Conservation (phyloP, 1,140 invertebrate species). For the Harpegnathos saltator region DNA sequence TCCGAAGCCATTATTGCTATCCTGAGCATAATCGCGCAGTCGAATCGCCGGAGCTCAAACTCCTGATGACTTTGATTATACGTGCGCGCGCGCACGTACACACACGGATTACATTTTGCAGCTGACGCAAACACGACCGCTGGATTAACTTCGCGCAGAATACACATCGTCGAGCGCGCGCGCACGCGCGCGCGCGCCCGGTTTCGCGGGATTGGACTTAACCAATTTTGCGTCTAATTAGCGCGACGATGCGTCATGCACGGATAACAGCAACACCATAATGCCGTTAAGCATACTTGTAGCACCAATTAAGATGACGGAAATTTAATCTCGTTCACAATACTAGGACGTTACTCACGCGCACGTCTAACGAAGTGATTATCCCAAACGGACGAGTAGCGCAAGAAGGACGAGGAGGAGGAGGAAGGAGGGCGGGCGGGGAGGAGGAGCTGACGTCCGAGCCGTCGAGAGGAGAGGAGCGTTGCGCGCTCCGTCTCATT, state of each 20-base stretch:
- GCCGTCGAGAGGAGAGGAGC: slow-evolving; percentile 9
- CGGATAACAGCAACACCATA: slow-evolving; percentile 68
- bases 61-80: slow-evolving; percentile 64
- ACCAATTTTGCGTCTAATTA: slow-evolving; percentile 75
- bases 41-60: slow-evolving; percentile 66
- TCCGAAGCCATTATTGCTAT: slow-evolving; percentile 60
- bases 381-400: not conserved
- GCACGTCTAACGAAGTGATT: slow-evolving; percentile 8
- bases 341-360: slow-evolving; percentile 26
- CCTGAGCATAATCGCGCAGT: slow-evolving; percentile 60
- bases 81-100: slow-evolving; percentile 20
- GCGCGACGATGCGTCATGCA: slow-evolving; percentile 54
- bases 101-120: slow-evolving; percentile 65
- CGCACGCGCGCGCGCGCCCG: slow-evolving; percentile 19
- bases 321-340: slow-evolving; percentile 62
- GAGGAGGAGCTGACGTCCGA: not conserved
- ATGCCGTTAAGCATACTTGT: slow-evolving; percentile 61
- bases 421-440: too few species aligned
- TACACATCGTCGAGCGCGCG: slow-evolving; percentile 45
- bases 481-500: not conserved
- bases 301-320: slow-evolving; percentile 60
- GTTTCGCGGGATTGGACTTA: slow-evolving; percentile 66
- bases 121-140: slow-evolving; percentile 56
- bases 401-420: too few species aligned
- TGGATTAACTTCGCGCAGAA: slow-evolving; percentile 69